phyloP scores from a whole-genome alignment of 2,797 vertebrate genomes.

The Sparidentex hasta region DNA sequence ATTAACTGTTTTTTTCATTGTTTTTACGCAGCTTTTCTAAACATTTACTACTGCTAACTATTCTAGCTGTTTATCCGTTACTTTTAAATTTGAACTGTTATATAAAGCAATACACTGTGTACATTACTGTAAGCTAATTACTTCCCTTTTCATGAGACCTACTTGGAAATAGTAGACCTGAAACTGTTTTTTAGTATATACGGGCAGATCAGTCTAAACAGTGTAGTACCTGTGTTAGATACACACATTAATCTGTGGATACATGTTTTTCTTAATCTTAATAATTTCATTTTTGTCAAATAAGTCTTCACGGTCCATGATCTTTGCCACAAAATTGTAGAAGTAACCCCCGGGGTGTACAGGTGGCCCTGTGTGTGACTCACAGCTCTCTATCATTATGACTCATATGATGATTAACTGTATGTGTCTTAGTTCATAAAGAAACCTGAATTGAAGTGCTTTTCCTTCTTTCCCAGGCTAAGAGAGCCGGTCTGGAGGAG shows the following conservation, averaged over 20 bases:
- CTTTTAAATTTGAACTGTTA: not conserved
- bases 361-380: not conserved
- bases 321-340: not conserved
- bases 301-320: not conserved
- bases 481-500: conserved; percentile 72
- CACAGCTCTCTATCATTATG: not conserved
- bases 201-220: too few relatives aligned
- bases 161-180: too few relatives aligned
- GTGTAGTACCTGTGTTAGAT: too few relatives aligned
- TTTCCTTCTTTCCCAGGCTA: conserved; percentile 55
- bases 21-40: too few relatives aligned
- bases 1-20: too few relatives aligned
- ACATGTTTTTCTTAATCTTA: not conserved
- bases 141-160: too few relatives aligned
- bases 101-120: too few relatives aligned
- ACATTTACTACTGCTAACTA: not conserved
- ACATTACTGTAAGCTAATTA: too few relatives aligned
- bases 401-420: not conserved
- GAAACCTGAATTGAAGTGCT: not conserved
- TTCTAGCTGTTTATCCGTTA: not conserved
- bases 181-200: too few relatives aligned
- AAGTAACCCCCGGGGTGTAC: not conserved
- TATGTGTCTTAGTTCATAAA: not conserved
- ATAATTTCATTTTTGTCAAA: not conserved
- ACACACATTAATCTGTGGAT: too few relatives aligned